phyloP scores from a whole-genome alignment of 2,888 invertebrate species.

The Hyposoter dolosus region DNA sequence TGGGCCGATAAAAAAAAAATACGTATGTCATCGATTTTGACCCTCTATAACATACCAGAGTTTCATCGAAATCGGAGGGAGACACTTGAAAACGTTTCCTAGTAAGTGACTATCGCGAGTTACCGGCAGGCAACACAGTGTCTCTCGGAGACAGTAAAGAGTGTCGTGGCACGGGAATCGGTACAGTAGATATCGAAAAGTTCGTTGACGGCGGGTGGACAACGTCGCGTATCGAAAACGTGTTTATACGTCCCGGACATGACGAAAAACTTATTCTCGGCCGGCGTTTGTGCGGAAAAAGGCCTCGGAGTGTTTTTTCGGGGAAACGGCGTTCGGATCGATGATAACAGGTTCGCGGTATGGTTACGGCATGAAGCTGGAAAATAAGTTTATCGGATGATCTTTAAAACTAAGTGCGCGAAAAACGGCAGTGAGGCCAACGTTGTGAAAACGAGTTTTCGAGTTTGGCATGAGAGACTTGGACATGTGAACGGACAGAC shows the following conservation, averaged over 20 bases:
- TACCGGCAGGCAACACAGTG: not conserved
- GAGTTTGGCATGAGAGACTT: slow-evolving; percentile 19
- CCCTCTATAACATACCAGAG: too few species aligned
- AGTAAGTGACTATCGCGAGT: too few species aligned
- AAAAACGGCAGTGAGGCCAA: slow-evolving; percentile 27
- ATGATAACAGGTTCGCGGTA: not conserved
- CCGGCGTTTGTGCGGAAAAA: slow-evolving; percentile 34
- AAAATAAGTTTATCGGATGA: slow-evolving; percentile 31
- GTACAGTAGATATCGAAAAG: slow-evolving; percentile 25
- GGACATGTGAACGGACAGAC: not conserved
- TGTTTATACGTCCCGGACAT: slow-evolving; percentile 38
- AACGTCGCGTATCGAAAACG: not conserved
- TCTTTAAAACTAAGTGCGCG: slow-evolving; percentile 27
- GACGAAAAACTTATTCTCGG: slow-evolving; percentile 53
- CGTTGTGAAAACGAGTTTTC: slow-evolving; percentile 8
- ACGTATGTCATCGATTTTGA: too few species aligned
- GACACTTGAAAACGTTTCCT: too few species aligned
- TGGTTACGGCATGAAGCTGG: slow-evolving; percentile 35
- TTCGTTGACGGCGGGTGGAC: slow-evolving; percentile 15
- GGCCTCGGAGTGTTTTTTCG: slow-evolving; percentile 10
- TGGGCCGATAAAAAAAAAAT: too few species aligned
- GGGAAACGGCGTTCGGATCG: slow-evolving; percentile 15
- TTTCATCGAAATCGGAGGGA: too few species aligned
- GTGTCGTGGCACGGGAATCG: slow-evolving; percentile 36
- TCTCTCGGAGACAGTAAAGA: slow-evolving; percentile 41